Evolutionary conservation across 2,113 vertebrate species (phyloP).

Genomic region (Urocynchramus pylzowi): DNA sequence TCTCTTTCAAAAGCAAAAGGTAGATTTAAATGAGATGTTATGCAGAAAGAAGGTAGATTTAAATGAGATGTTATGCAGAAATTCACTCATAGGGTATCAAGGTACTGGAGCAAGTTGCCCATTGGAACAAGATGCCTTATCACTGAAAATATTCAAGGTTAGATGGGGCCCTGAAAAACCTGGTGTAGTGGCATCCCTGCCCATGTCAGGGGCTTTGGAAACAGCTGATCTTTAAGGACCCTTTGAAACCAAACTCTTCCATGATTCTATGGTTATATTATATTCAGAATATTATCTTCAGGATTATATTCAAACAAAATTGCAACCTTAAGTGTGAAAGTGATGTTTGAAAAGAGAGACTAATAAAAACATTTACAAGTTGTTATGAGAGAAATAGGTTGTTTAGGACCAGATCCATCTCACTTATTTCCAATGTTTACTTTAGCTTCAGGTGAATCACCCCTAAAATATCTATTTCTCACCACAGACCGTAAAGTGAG

Average conservation of each 20-base stretch:
- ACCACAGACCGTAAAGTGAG: background rate
- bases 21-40: background rate
- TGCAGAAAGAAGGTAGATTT: background rate
- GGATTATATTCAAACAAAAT: background rate
- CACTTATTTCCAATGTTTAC: background rate
- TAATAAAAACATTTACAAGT: background rate
- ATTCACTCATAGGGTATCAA: background rate
- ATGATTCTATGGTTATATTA: background rate
- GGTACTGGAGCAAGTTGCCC: background rate
- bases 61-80: background rate
- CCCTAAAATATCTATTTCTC: background rate
- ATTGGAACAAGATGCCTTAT: background rate
- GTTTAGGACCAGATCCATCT: background rate
- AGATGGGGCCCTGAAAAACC: background rate
- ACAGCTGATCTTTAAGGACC: background rate
- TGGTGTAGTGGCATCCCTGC: background rate
- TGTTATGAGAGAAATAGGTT: background rate
- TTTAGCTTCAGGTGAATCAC: background rate
- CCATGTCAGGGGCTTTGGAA: rapidly evolving
- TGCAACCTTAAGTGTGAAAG: background rate
- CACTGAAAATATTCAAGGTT: background rate
- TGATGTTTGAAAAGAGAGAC: background rate
- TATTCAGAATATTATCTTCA: background rate
- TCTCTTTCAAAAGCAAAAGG: too few species aligned
- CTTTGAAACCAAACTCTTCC: background rate